These are phyloP conservation scores for Mesaphorura yosii DNA, from an alignment of 1,140 invertebrate species.

Conservation along the genomic window DNA sequence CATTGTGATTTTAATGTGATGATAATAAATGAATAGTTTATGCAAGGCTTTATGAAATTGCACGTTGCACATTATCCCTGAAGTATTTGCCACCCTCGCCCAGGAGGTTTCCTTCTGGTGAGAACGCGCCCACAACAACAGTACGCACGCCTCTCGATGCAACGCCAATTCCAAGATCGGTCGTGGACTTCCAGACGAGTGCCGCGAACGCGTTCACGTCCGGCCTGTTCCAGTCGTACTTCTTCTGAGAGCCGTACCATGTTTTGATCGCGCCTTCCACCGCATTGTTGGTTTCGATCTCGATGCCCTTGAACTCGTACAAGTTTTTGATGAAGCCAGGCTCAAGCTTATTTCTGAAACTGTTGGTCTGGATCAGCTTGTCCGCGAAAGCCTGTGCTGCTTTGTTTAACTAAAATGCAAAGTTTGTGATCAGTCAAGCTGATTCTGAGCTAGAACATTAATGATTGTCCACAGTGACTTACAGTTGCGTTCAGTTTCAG, in stretches of 20 bases:
- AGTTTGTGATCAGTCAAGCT: not conserved
- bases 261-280: not conserved
- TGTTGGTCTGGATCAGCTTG: conserved; percentile 3
- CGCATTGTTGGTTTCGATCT: not conserved
- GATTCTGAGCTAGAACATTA: not conserved
- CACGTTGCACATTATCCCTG: conserved; percentile 14
- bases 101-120: conserved; percentile 5
- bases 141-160: conserved; percentile 8
- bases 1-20: not conserved
- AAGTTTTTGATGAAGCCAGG: conserved; percentile 2
- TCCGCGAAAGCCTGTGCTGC: conserved; percentile 14
- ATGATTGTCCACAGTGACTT: not conserved
- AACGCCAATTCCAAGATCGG: conserved; percentile 14
- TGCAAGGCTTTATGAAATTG: no score
- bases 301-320: not conserved
- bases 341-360: conserved; percentile 3
- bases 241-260: not conserved
- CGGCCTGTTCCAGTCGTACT: not conserved
- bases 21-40: not conserved
- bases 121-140: conserved; percentile 11
- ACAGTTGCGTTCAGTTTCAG: conserved; percentile 9
- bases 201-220: not conserved
- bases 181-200: conserved; percentile 16
- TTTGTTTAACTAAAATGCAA: conserved; percentile 9
- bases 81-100: conserved; percentile 16